These are phyloP conservation scores for Andricus curvator DNA, from an alignment of 2,888 invertebrate species.

Conservation along the genomic window DNA sequence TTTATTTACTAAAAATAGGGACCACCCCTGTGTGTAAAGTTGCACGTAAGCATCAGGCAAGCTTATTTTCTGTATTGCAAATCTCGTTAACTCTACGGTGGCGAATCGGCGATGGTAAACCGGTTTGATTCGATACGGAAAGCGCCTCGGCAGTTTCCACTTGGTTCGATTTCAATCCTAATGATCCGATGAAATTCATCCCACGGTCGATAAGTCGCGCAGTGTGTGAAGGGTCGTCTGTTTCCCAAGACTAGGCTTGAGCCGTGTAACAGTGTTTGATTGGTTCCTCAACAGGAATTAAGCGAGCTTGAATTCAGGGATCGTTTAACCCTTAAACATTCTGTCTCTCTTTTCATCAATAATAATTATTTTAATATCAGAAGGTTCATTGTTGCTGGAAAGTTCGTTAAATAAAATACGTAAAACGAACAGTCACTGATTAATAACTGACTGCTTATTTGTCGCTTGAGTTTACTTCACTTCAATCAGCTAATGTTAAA, in stretches of 20 bases:
- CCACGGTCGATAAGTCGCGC: constrained; percentile 50
- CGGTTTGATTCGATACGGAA: constrained; percentile 58
- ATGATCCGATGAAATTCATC: constrained; percentile 68
- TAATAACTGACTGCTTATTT: too few species aligned
- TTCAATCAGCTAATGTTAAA: too few species aligned
- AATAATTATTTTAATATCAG: neutral
- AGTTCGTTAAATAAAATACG: too few species aligned
- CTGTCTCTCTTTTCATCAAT: neutral
- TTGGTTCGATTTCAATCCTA: constrained; percentile 67
- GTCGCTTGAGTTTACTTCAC: too few species aligned
- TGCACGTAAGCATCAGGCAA: neutral
- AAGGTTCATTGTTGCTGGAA: too few species aligned
- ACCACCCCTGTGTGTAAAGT: neutral
- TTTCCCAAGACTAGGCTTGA: neutral
- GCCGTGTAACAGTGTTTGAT: neutral
- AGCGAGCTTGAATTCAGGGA: neutral
- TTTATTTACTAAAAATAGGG: neutral
- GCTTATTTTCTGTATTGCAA: constrained; percentile 24
- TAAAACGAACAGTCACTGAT: too few species aligned
- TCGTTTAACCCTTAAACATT: neutral
- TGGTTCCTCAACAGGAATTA: neutral
- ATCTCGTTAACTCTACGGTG: constrained; percentile 39
- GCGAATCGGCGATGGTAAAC: constrained; percentile 59
- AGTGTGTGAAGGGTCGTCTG: constrained; percentile 22
- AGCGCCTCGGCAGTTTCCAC: constrained; percentile 64